These are phyloP conservation scores for Sesamia nonagrioides DNA, from an alignment of 1,140 invertebrate species.

Conservation along the genomic window DNA sequence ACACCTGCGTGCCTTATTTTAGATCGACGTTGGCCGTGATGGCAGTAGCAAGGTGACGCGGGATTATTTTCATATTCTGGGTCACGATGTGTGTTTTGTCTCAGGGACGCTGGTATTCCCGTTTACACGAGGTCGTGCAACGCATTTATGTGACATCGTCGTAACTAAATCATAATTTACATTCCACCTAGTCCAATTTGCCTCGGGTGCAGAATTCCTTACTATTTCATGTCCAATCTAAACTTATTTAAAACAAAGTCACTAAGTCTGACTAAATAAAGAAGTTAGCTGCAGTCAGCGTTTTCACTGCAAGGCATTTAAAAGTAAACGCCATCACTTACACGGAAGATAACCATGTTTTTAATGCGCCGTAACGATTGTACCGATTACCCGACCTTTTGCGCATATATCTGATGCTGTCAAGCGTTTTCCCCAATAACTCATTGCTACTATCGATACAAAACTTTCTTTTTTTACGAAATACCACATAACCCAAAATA, in stretches of 20 bases:
- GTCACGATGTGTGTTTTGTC: constrained; percentile 78
- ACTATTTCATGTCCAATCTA: constrained; percentile 4
- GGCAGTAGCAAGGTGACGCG: constrained; percentile 77
- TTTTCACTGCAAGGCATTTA: not conserved
- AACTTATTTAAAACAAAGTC: not conserved
- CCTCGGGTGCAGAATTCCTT: not conserved
- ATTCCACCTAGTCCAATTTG: constrained; percentile 37
- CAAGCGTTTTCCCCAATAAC: constrained; percentile 32
- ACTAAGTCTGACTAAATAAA: not conserved
- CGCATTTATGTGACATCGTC: constrained; percentile 51
- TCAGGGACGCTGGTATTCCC: constrained; percentile 75
- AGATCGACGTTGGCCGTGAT: constrained; percentile 73
- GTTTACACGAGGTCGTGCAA: constrained; percentile 57
- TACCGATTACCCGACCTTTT: constrained; percentile 20
- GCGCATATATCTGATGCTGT: constrained; percentile 18
- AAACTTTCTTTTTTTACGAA: constrained; percentile 47
- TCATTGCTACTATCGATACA: constrained; percentile 9
- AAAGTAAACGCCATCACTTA: not conserved
- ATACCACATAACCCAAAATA: constrained; percentile 34
- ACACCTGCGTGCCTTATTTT: constrained; percentile 83
- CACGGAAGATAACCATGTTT: constrained; percentile 13
- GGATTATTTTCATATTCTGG: constrained; percentile 84
- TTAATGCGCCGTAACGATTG: not conserved
- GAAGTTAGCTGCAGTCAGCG: not conserved
- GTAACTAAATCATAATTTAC: constrained; percentile 29